These are phyloP conservation scores for Hyperopisus bebe DNA, from an alignment of 2,113 vertebrate species.

Conservation along the genomic window DNA sequence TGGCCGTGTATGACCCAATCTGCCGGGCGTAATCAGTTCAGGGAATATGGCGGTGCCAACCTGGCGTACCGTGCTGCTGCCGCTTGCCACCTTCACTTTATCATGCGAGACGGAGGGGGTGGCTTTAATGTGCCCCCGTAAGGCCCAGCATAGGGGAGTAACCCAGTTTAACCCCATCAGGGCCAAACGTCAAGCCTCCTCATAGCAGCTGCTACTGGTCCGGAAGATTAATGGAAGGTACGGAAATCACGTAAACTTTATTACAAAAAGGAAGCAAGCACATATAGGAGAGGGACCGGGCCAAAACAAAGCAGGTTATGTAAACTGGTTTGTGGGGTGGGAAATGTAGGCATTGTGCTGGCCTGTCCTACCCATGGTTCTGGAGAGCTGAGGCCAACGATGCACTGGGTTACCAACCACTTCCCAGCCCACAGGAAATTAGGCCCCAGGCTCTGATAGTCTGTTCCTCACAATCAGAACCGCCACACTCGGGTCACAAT, in stretches of 20 bases:
- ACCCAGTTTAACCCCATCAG: slow-evolving; percentile 11
- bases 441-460: background rate
- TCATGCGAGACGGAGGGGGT: background rate
- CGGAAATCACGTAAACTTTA: slow-evolving; percentile 1
- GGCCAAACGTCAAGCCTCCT: background rate
- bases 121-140: background rate
- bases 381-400: background rate
- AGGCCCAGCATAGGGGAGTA: background rate
- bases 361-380: background rate
- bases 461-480: background rate
- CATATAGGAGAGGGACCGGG: background rate
- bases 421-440: background rate
- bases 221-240: background rate
- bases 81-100: background rate
- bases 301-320: slow-evolving; percentile 3
- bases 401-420: background rate
- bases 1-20: background rate
- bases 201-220: background rate
- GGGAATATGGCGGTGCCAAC: background rate
- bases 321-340: background rate
- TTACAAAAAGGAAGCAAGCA: background rate
- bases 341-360: background rate
- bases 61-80: background rate
- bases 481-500: background rate
- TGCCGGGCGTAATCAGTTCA: slow-evolving; percentile 1